A percentile compares a stretch with the other conserved stretches of the same genome.
phyloP scores from a whole-genome alignment of 2,113 vertebrate genomes.

The Isurus oxyrinchus region DNA sequence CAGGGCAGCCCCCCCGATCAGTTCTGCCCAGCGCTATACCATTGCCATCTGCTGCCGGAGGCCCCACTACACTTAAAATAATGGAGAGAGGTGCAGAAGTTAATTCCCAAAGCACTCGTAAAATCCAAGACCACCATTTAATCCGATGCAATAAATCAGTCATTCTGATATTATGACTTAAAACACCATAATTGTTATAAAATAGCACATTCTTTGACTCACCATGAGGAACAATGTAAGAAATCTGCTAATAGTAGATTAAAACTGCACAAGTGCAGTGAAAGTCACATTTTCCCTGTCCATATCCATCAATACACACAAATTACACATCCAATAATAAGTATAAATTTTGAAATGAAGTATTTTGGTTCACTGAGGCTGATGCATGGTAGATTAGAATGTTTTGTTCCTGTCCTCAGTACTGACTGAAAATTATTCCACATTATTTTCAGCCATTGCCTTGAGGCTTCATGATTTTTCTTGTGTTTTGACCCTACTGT shows the following conservation, averaged over 20 bases:
- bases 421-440: conserved; percentile 24
- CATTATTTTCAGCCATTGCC: neutral
- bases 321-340: neutral
- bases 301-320: neutral
- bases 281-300: neutral
- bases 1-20: too few relatives aligned
- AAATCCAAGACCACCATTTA: neutral
- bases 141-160: neutral
- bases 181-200: neutral
- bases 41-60: neutral
- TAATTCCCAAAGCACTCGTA: neutral
- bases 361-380: neutral
- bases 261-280: neutral
- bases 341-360: neutral
- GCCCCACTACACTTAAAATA: neutral
- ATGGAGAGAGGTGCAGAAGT: neutral
- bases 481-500: neutral
- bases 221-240: neutral
- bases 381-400: neutral
- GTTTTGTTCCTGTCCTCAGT: neutral
- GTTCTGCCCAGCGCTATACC: too few relatives aligned
- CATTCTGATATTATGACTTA: neutral
- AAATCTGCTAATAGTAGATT: neutral
- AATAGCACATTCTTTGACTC: neutral
- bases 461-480: neutral